A percentile compares a stretch with the other conserved stretches of the same genome.
These are phyloP conservation scores for Drosophila nigricruria DNA, from an alignment of 2,888 invertebrate species.

Conservation along the genomic window DNA sequence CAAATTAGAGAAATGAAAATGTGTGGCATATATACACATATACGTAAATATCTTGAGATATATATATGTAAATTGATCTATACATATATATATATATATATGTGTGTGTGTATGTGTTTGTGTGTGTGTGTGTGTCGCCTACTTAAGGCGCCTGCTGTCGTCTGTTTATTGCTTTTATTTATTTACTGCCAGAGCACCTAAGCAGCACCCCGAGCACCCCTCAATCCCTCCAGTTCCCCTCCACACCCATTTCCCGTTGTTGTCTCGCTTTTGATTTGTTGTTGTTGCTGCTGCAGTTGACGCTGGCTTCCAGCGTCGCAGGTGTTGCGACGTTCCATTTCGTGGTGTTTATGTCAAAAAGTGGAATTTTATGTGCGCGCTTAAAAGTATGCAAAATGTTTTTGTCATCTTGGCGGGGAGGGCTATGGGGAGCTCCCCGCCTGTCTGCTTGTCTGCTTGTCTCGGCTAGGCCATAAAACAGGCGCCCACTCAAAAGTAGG, in stretches of 20 bases:
- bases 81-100: constrained; percentile 1
- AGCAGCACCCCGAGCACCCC: not conserved
- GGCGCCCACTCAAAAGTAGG: constrained; percentile 69
- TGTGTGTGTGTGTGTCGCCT: constrained; percentile 44
- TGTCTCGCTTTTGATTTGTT: constrained; percentile 69
- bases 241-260: not conserved
- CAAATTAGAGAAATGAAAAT: constrained; percentile 10
- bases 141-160: constrained; percentile 60
- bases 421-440: no score
- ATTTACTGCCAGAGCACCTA: constrained; percentile 58
- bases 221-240: not conserved
- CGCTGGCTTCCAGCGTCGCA: constrained; percentile 55
- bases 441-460: no score
- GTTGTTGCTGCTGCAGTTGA: constrained; percentile 24
- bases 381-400: constrained; percentile 72
- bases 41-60: not conserved
- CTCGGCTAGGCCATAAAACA: constrained; percentile 42
- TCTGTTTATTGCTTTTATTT: constrained; percentile 78
- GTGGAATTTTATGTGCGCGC: constrained; percentile 72
- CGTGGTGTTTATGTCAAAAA: constrained; percentile 77
- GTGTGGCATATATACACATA: not conserved
- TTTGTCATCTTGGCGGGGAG: constrained; percentile 26
- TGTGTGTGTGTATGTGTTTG: constrained; percentile 4
- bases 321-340: constrained; percentile 65
- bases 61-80: not conserved